Base-by-base conservation (phyloP, 2,113 vertebrate species). In the Ptychochromis oligacanthus region DNA sequence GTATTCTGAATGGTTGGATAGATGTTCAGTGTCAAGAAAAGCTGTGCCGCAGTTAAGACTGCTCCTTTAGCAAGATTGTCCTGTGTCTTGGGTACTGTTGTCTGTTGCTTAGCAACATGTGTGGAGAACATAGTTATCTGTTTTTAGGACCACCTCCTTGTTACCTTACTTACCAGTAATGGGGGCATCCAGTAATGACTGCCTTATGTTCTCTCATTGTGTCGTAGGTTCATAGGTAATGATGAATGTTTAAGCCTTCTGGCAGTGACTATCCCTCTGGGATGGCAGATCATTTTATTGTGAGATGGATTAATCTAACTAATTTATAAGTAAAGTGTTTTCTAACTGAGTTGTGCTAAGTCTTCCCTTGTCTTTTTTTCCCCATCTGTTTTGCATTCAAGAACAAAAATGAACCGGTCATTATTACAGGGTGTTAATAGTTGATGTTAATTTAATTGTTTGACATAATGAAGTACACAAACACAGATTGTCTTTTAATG, bases 311-410 rank as follows among this genome's bases (percentile, higher is more conserved):
- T 89, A 84, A 87, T 88, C 78, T 22, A 75, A 91, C 82, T 93
- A 91, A 95, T 93, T 93, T 94, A 89, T 93, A 88, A 94, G 89
- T 94, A 95, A 93, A 94, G 91, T 94, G 90, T 94, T 95, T 94
- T 94, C 65, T 91, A 92, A 93, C 88, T 22, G 49, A 89, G 28
- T 38, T 77, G 55, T 5, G 14, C 28, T 75, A 46, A 77, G 87
- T 82, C 34, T 91, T 77, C 22, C 91, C 79, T n/a, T n/a, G 58
- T 85, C 15, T 78, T 76, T 76, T 46, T 2, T 55, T 65, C 80
- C 82, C 4, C 7, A 7, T 12, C 9, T 24, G 24, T 8, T 76
- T 43, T 70, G 6, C 36, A 9, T 72, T 88, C 36, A 74, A 26
- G 18, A 81, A 82, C 20, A 40, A 7, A 77, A 24, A 80, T 67